Conservation (phyloP, 2,888 invertebrate species). For the Trichogramma evanescens region DNA sequence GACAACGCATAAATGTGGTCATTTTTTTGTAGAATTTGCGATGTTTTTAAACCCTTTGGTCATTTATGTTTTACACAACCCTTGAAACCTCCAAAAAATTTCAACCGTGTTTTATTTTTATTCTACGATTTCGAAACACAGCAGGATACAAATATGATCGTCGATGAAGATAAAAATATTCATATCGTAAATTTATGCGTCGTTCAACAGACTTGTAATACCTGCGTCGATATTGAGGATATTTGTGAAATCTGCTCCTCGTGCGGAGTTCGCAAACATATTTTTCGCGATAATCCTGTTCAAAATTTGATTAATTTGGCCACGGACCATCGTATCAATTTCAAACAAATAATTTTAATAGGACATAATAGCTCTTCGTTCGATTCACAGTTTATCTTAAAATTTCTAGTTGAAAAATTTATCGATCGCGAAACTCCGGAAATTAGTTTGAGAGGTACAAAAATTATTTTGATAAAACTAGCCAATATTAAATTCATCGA, state of each 20-base stretch:
- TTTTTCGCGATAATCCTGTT: slow-evolving; percentile 17
- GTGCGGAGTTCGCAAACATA: slow-evolving; percentile 11
- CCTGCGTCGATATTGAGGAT: slow-evolving; percentile 5
- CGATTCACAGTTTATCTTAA: too few relatives aligned
- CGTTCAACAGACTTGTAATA: background rate
- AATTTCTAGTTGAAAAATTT: too few relatives aligned
- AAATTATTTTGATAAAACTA: slow-evolving; percentile 19
- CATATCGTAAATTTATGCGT: slow-evolving; percentile 4
- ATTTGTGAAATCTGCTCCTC: background rate
- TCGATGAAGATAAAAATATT: background rate
- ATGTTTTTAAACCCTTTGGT: too few relatives aligned
- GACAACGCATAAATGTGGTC: too few relatives aligned
- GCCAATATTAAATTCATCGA: slow-evolving; percentile 26
- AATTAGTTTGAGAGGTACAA: slow-evolving; percentile 25
- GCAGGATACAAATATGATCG: background rate
- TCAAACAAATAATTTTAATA: too few relatives aligned
- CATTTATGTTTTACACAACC: too few relatives aligned
- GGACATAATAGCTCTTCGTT: too few relatives aligned
- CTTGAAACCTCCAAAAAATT: too few relatives aligned
- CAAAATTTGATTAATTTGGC: slow-evolving; percentile 15
- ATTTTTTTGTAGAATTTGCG: too few relatives aligned
- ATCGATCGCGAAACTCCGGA: slow-evolving; percentile 6
- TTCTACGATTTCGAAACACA: background rate
- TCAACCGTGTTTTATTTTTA: background rate
- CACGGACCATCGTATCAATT: background rate